Conservation (phyloP, 2,113 vertebrate genomes). For the Leptodactylus fuscus region DNA sequence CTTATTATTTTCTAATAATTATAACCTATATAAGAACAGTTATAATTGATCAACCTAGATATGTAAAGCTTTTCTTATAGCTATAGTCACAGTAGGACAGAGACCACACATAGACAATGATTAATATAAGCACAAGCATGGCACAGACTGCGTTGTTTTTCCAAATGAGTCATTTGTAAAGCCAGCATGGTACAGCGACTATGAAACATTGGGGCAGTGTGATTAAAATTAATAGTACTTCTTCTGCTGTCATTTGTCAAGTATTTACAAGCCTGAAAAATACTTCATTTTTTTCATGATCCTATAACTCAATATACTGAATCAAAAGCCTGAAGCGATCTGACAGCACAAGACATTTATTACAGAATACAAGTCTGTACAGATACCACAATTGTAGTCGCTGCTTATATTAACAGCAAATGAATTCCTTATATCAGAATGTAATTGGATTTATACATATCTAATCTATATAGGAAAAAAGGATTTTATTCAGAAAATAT, state of each 20-base stretch:
- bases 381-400: conserved; percentile 49
- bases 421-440: neutral
- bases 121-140: conserved; percentile 69
- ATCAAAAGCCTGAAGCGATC: conserved; percentile 79
- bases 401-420: conserved; percentile 51
- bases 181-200: conserved; percentile 77
- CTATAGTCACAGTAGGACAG: conserved; percentile 59
- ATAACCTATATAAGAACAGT: neutral
- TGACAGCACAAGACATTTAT: conserved; percentile 72
- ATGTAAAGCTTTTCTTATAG: conserved; percentile 19
- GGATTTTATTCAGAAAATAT: no score
- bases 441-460: neutral
- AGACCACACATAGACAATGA: conserved; percentile 66
- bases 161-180: conserved; percentile 79
- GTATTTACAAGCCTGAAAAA: conserved; percentile 99
- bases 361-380: conserved; percentile 72
- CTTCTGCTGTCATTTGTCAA: conserved; percentile 96
- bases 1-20: neutral
- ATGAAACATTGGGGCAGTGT: conserved; percentile 92
- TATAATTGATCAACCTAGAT: neutral
- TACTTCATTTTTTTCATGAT: conserved; percentile 94
- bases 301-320: conserved; percentile 91
- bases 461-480: neutral
- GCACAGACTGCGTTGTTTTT: conserved; percentile 71
- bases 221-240: conserved; percentile 97